A percentile compares a stretch with the other conserved stretches of the same genome.
Evolutionary conservation across 2,113 vertebrate species (phyloP).

Genomic region (Rallus limicola): DNA sequence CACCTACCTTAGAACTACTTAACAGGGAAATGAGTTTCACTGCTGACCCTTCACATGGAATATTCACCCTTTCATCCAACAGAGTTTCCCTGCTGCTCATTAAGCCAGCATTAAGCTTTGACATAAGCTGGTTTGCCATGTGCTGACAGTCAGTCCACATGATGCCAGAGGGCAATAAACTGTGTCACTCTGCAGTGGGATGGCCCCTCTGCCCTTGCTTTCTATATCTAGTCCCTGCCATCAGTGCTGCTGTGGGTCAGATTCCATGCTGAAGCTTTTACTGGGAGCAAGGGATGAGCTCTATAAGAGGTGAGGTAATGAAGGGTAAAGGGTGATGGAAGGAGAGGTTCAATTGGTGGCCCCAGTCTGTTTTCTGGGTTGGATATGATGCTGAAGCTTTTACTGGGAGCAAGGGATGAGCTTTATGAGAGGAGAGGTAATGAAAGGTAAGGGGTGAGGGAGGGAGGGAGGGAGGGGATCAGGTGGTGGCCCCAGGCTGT

Average conservation of each 20-base stretch:
- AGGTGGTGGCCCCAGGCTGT: background rate
- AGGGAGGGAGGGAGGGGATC: background rate
- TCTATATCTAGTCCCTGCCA: background rate
- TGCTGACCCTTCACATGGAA: background rate
- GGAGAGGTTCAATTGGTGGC: background rate
- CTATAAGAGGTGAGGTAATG: background rate
- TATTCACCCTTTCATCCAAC: background rate
- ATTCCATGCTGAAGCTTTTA: background rate
- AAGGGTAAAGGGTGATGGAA: background rate
- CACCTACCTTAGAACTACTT: background rate
- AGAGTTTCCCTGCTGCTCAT: background rate
- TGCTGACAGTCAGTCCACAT: background rate
- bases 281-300: background rate
- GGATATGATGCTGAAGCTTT: background rate
- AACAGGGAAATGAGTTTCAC: background rate
- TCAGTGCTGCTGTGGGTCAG: background rate
- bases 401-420: background rate
- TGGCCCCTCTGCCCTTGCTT: background rate
- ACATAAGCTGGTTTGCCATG: background rate
- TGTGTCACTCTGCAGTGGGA: background rate
- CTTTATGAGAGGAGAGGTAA: background rate
- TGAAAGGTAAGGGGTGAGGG: background rate
- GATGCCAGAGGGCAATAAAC: background rate
- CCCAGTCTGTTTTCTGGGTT: background rate
- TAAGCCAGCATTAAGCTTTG: background rate